These are phyloP conservation scores for Melieria picta DNA, from an alignment of 2,888 invertebrate species.

Conservation along the genomic window DNA sequence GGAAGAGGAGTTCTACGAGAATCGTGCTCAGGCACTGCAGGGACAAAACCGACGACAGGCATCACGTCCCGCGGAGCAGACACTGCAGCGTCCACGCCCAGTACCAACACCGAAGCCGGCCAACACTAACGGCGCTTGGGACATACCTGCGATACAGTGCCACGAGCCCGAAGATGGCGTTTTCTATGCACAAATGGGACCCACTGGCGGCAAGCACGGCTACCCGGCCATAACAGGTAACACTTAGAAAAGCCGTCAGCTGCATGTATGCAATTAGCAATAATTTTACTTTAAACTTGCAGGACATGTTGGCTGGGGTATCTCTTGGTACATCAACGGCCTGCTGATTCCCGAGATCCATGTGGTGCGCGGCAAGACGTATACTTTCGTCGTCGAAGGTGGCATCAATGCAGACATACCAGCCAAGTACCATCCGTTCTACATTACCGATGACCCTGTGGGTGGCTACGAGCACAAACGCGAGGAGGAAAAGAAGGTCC, in stretches of 20 bases:
- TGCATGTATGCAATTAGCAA: slow-evolving; percentile 24
- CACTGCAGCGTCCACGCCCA: slow-evolving; percentile 52
- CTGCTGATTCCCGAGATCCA: slow-evolving; percentile 90
- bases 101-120: slow-evolving; percentile 74
- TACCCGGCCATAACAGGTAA: slow-evolving; percentile 88
- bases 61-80: slow-evolving; percentile 39
- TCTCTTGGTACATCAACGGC: slow-evolving; percentile 95
- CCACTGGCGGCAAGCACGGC: slow-evolving; percentile 89
- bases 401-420: slow-evolving; percentile 81
- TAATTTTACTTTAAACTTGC: slow-evolving; percentile 28
- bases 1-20: slow-evolving; percentile 56
- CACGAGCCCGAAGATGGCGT: slow-evolving; percentile 91
- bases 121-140: slow-evolving; percentile 76
- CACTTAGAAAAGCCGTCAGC: not conserved
- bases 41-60: slow-evolving; percentile 55
- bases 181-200: slow-evolving; percentile 93
- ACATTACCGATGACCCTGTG: slow-evolving; percentile 91
- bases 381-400: slow-evolving; percentile 89
- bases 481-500: slow-evolving; percentile 81
- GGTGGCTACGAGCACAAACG: slow-evolving; percentile 89
- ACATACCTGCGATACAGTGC: slow-evolving; percentile 89
- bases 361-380: slow-evolving; percentile 85
- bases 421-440: slow-evolving; percentile 91
- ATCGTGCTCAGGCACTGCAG: slow-evolving; percentile 56
- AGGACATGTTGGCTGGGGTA: slow-evolving; percentile 95